Evolutionary conservation across 53 echinoderm and acorn worm species (phyloP).

Genomic region (Henricia sp.): DNA sequence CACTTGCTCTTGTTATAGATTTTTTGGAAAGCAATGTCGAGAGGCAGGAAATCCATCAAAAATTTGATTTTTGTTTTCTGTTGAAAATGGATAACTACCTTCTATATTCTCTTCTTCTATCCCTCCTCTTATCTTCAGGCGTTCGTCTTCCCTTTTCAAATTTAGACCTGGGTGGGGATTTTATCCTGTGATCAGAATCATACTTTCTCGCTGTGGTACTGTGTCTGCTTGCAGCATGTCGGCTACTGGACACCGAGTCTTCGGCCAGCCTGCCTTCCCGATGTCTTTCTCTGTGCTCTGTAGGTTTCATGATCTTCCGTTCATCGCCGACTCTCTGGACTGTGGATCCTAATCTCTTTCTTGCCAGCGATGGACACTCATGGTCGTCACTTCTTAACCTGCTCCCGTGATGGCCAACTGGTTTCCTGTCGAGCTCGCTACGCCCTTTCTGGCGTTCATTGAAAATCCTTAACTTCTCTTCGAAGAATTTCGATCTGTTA

Average conservation of each 20-base stretch:
- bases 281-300: not conserved
- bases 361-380: not conserved
- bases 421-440: not conserved
- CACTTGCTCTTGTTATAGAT: no score
- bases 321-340: not conserved
- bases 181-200: no score
- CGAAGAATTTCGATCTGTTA: slow-evolving; percentile 15
- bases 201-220: not conserved
- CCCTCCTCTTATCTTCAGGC: not conserved
- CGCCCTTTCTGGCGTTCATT: slow-evolving; percentile 13
- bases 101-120: not conserved
- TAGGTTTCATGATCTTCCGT: not conserved
- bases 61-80: no score
- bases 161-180: no score
- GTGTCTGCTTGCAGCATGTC: slow-evolving; percentile 2
- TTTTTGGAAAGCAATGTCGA: no score
- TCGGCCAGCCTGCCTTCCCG: not conserved
- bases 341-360: not conserved
- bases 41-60: no score
- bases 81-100: no score
- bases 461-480: slow-evolving; percentile 36
- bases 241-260: not conserved
- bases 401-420: not conserved
- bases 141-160: not conserved
- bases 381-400: not conserved